Evolutionary conservation across 2,797 vertebrate genomes (phyloP), one percentile per base, ranked within the genome.

Genomic region (Lagodon rhomboides): DNA sequence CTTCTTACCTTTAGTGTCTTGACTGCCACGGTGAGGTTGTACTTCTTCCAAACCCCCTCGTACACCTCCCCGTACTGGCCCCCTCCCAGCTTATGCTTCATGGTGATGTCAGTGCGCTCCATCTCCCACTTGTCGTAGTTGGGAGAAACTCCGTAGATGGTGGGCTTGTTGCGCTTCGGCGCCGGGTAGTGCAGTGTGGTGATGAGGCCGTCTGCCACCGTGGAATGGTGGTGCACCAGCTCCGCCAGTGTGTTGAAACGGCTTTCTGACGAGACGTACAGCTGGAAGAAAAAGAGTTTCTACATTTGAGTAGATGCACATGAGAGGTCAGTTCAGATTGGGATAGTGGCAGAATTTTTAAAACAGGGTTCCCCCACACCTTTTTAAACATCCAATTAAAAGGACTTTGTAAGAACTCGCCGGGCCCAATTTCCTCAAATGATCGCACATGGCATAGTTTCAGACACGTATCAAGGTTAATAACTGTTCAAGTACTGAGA

Each of bases 111-210:
- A 0, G 98, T 99, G 87, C 98, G 96, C 92, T 99, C 98, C 84
- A 99, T 99, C 94, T 99, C 98, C 98, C 98, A 99, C 74, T 99
- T 99, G 92, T 99, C 98, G 0, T 99, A 98, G 96, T 98, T 98
- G 4, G 98, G 98, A 6, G 98, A 99, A 71, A 99, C 98, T 0
- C 98, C 98, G 0, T 99, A 99, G 87, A 99, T 96, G 0, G 98
- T 99, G 91, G 98, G 98, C 89, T 99, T 99, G 94, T 98, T 99
- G 94, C 98, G 97, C 73, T 99, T 99, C n/a, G 98, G 98, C 0
- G 98, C 98, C 0, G 98, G 98, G 91, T 99, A 99, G 91, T 99
- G 98, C 61, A 99, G 95, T 0, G 98, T 99, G 85, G 98, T 98
- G 95, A 99, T 99, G 89, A 99, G 97, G 68, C 98, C 98, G 5